Evolutionary conservation across 2,888 invertebrate genomes (phyloP).

Genomic region (Rhimphoctona megacephalus): DNA sequence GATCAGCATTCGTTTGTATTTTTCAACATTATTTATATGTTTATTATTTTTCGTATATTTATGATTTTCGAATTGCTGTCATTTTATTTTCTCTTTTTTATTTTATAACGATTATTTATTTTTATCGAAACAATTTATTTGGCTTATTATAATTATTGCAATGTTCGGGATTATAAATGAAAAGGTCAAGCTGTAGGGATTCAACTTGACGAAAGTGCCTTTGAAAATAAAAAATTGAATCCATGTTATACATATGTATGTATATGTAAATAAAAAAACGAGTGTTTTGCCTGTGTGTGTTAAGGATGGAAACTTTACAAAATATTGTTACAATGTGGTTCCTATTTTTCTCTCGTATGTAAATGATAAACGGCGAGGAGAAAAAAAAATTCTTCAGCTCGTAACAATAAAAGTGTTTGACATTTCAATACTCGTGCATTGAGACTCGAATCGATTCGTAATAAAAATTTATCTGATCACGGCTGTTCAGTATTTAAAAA

Average conservation of each 20-base stretch:
- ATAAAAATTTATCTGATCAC: neutral
- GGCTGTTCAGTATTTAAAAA: neutral
- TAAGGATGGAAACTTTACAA: neutral
- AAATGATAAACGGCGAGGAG: neutral
- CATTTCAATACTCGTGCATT: constrained; percentile 27
- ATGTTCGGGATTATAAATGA: neutral
- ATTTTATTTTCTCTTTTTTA: neutral
- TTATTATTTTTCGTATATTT: neutral
- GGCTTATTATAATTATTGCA: neutral
- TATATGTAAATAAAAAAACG: neutral
- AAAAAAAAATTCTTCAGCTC: neutral
- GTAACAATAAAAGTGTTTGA: constrained; percentile 19
- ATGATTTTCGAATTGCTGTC: neutral
- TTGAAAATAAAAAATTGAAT: neutral
- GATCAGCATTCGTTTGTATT: neutral
- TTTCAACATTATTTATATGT: neutral
- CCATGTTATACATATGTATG: too few species aligned
- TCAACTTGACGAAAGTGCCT: neutral
- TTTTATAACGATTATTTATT: too few species aligned
- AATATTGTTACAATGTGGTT: neutral
- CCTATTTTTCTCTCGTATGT: constrained; percentile 3
- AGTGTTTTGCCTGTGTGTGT: neutral
- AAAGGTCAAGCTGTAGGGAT: neutral
- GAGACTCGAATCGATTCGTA: constrained; percentile 36
- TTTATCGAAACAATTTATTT: too few species aligned